A percentile compares a stretch with the other conserved stretches of the same genome.
phyloP scores from a whole-genome alignment of 1,140 invertebrate species.

The Ephestia elutella region DNA sequence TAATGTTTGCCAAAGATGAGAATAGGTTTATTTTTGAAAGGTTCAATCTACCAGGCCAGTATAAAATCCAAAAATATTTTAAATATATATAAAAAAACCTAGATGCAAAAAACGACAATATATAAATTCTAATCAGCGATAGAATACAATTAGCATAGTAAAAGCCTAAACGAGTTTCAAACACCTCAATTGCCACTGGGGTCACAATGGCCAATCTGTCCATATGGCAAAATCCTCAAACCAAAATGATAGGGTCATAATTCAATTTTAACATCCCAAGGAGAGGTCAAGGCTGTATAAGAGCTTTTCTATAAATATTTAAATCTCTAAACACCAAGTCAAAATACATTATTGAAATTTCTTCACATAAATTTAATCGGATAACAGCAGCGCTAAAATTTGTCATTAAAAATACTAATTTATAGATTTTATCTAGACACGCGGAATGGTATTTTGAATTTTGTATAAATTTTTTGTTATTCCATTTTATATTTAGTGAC shows the following conservation, averaged over 20 bases:
- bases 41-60: too few species aligned
- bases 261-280: slow-evolving; percentile 4
- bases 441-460: background rate
- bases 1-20: too few species aligned
- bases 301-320: slow-evolving; percentile 8
- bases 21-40: too few species aligned
- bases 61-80: too few species aligned
- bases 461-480: background rate
- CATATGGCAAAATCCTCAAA: background rate
- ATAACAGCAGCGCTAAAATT: background rate
- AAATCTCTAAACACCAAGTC: background rate
- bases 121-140: background rate
- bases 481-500: too few species aligned
- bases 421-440: background rate
- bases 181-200: background rate
- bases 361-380: slow-evolving; percentile 3
- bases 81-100: too few species aligned
- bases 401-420: background rate
- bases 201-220: too few species aligned
- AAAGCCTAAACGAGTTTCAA: background rate
- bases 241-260: slow-evolving; percentile 1
- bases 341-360: slow-evolving; percentile 3
- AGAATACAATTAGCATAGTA: background rate
- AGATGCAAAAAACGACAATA: too few species aligned
- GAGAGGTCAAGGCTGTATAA: slow-evolving; percentile 7